These are phyloP conservation scores for Neelides sp. DNA, from an alignment of 1,140 invertebrate species.

Conservation along the genomic window DNA sequence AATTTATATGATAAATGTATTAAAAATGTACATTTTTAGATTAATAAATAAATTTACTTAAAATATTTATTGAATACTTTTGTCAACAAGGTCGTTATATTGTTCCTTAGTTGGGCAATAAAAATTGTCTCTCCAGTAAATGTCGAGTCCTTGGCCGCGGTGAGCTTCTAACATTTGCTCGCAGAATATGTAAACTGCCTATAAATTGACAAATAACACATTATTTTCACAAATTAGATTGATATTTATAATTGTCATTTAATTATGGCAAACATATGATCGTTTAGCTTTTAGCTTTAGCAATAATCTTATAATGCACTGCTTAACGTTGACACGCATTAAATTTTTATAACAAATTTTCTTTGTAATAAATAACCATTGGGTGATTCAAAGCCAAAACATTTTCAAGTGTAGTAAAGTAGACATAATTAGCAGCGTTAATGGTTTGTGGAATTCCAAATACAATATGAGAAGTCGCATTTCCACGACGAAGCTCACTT, in stretches of 20 bases:
- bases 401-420: slow-evolving; percentile 80
- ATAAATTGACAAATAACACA: too few relatives aligned
- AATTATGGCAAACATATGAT: too few relatives aligned
- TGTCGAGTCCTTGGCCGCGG: slow-evolving; percentile 92
- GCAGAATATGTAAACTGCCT: slow-evolving; percentile 66
- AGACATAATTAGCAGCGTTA: slow-evolving; percentile 91
- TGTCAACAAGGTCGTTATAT: slow-evolving; percentile 82
- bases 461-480: slow-evolving; percentile 88
- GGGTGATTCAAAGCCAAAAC: slow-evolving; percentile 66
- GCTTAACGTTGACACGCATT: too few relatives aligned
- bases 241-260: too few relatives aligned
- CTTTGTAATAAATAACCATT: slow-evolving; percentile 52
- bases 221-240: too few relatives aligned
- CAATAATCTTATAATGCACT: too few relatives aligned
- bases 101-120: slow-evolving; percentile 83
- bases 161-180: slow-evolving; percentile 88
- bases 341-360: too few relatives aligned
- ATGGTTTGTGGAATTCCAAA: slow-evolving; percentile 89
- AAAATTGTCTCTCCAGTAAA: slow-evolving; percentile 93
- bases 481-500: slow-evolving; percentile 78
- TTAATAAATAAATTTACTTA: too few relatives aligned
- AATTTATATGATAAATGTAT: slow-evolving; percentile 32
- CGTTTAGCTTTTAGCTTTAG: too few relatives aligned
- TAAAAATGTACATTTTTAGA: too few relatives aligned
- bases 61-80: too few relatives aligned